phyloP scores from a whole-genome alignment of 1,140 invertebrate species.

The Brachionus paranguensis region DNA sequence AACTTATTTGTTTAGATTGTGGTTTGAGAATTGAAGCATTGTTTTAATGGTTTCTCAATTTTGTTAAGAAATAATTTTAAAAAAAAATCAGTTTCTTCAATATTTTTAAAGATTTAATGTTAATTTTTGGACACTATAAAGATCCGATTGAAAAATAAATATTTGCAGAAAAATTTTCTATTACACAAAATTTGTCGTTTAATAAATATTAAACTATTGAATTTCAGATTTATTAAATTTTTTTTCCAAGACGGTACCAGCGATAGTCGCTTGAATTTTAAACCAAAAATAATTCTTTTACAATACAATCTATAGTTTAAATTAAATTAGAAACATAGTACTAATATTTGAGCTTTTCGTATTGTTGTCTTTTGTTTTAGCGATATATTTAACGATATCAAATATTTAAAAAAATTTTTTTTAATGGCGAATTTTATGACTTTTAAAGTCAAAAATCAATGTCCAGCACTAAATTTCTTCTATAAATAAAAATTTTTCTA shows the following conservation, averaged over 20 bases:
- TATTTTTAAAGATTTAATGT: background rate
- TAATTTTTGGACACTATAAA: background rate
- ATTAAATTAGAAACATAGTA: background rate
- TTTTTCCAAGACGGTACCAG: background rate
- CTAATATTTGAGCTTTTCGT: background rate
- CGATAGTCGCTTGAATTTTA: background rate
- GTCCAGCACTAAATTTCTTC: background rate
- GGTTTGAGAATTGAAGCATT: no score
- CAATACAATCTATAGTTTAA: background rate
- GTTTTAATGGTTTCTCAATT: no score
- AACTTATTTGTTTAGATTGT: no score
- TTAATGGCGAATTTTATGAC: background rate
- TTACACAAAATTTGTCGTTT: background rate
- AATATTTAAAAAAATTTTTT: background rate
- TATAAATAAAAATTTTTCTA: background rate
- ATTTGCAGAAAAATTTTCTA: background rate
- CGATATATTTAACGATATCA: background rate
- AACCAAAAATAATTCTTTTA: background rate
- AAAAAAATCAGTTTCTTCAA: no score
- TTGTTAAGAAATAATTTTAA: no score
- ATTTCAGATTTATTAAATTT: background rate
- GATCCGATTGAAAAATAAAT: background rate
- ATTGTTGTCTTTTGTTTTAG: background rate
- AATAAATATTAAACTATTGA: background rate
- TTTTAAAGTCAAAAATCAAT: background rate